Conservation (phyloP, 2,113 vertebrate species). For the Pristiophorus japonicus region DNA sequence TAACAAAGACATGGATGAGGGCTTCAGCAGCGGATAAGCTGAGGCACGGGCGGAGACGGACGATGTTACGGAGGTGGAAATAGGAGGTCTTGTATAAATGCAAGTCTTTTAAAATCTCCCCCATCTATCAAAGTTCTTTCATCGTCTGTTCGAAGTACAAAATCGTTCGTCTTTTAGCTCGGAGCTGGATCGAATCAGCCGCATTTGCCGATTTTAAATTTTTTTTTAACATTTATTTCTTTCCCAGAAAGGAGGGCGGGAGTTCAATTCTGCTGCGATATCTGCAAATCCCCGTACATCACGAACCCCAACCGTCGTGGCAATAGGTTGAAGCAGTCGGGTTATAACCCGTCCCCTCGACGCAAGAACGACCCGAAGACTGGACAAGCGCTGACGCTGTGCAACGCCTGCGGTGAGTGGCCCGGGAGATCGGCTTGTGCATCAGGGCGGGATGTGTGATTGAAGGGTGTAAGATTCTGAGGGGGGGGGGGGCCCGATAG, state of each 20-base stretch:
- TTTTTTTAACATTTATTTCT: no score
- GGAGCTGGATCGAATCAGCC: neutral
- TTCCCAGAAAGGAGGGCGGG: neutral
- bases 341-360: neutral
- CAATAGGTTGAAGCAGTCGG: neutral
- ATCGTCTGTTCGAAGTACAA: no score
- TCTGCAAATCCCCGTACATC: slow-evolving; percentile 10
- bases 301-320: neutral
- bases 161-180: neutral
- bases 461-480: no score
- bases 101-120: no score
- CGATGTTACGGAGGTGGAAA: no score
- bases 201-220: fast-evolving
- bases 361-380: neutral
- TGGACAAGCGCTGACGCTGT: neutral
- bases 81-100: no score
- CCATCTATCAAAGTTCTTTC: no score
- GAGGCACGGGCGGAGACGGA: no score
- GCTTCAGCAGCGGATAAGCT: no score
- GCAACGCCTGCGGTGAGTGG: slow-evolving; percentile 29
- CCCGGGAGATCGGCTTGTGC: neutral
- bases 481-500: no score
- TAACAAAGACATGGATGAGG: no score
- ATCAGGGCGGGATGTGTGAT: neutral
- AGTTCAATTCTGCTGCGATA: neutral